Conservation (phyloP, 2,113 vertebrate genomes). For the Rissa tridactyla region DNA sequence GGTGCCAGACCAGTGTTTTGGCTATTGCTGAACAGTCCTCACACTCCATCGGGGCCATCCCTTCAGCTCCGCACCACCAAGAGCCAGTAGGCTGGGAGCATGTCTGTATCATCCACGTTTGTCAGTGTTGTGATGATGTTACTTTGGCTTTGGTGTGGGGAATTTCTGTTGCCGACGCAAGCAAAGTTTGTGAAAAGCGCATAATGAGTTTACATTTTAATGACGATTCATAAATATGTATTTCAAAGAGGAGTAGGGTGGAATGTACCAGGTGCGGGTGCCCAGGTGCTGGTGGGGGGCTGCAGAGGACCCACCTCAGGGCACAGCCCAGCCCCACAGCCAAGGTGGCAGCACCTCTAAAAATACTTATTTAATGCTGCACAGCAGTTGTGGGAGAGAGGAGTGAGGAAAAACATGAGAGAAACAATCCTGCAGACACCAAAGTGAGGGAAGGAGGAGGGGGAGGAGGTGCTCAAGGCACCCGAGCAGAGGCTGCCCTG, state of each 20-base stretch:
- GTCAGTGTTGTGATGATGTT: background rate
- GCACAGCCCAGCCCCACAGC: background rate
- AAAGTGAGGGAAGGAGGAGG: background rate
- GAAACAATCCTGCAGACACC: background rate
- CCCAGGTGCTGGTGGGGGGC: background rate
- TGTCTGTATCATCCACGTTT: fast-evolving
- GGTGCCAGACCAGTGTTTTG: fast-evolving
- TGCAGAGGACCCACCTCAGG: background rate
- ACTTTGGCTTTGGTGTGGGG: background rate
- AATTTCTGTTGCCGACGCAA: background rate
- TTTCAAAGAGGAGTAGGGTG: background rate
- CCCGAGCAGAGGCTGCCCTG: background rate
- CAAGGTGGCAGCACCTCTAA: background rate
- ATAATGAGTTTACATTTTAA: background rate
- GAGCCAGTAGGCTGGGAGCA: background rate
- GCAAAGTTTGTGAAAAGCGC: background rate
- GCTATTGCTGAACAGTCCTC: background rate
- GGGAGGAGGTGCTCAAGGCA: background rate
- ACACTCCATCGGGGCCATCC: fast-evolving
- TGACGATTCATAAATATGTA: background rate
- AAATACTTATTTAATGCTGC: fast-evolving
- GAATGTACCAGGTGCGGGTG: background rate
- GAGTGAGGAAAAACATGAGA: background rate
- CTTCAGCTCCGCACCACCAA: background rate
- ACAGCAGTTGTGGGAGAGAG: background rate